phyloP scores from a whole-genome alignment of 2,888 invertebrate species.

The Drosophila meridiana region DNA sequence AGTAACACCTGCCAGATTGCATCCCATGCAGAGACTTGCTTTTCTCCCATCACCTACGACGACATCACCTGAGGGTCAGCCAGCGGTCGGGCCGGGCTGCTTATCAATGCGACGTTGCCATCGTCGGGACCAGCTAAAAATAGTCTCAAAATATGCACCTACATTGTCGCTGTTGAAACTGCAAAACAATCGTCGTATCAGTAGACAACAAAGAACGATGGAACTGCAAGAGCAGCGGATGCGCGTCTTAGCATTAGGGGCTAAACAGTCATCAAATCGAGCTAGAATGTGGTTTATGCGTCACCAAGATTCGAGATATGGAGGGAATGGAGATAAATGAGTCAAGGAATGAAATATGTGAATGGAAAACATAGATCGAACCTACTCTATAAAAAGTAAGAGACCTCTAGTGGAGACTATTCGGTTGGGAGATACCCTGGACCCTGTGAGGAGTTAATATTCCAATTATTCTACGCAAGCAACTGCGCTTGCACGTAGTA shows the following conservation, averaged over 20 bases:
- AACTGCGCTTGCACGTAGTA: no score
- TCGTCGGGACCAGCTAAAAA: conserved; percentile 10
- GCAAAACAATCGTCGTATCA: conserved; percentile 36
- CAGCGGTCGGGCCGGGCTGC: conserved; percentile 20
- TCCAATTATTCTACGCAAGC: no score
- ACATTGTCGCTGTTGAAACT: conserved; percentile 7
- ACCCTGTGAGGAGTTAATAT: no score
- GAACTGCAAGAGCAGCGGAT: conserved; percentile 25
- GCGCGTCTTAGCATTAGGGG: conserved; percentile 6
- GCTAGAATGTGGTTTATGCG: not conserved
- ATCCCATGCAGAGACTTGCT: not conserved
- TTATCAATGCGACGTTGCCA: conserved; percentile 52
- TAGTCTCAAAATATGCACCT: conserved; percentile 49
- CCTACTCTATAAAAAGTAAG: no score
- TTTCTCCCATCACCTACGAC: not conserved
- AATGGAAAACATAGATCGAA: not conserved
- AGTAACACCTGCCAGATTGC: conserved; percentile 20
- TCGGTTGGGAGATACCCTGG: no score
- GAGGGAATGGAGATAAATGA: not conserved
- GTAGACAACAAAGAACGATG: conserved; percentile 42
- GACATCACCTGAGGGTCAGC: conserved; percentile 37
- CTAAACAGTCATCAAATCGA: conserved; percentile 1
- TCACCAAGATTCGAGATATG: not conserved
- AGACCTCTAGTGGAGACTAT: no score
- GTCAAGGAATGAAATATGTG: not conserved